Evolutionary conservation across 2,113 vertebrate genomes (phyloP), one percentile per base, ranked within the genome.

Genomic region (Zingel zingel): DNA sequence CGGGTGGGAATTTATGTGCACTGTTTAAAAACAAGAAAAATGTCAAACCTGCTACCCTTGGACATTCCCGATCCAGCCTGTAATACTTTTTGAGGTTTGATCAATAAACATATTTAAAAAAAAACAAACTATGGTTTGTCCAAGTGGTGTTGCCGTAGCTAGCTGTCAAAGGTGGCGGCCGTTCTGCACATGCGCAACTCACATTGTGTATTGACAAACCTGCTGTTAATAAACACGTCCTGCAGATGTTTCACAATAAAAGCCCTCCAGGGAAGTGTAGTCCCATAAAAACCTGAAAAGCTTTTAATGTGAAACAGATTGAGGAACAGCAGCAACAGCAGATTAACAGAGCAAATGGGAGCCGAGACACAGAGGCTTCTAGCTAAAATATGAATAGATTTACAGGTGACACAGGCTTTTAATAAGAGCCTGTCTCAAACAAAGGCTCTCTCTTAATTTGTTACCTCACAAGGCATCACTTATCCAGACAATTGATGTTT

Each of bases 271-370:
- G 79, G 64, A 78, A 45, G 68, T 45, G 54, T 27, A 43, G 16
- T 72, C 71, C 57, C 65, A 71, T 88, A 78, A 88, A 85, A 70
- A 85, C 62, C 62, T 62, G 59, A 65, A 71, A 74, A 69, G 74
- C 61, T 70, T 77, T 85, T 76, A 79, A 82, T 76, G 71, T 79
- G 79, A 63, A 85, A 80, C 79, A 84, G 77, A 81, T 65, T 73
- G 80, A 86, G 57, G 59, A 81, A 64, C 76, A 71, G 82, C 82
- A 67, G 71, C 13, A 45, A 30, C 59, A 39, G 63, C 53, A 66
- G 61, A 65, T 74, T 74, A 57, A 72, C 39, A 36, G 39, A 58
- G 69, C 50, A 70, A 81, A 61, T 18, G 33, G 69, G 19, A 64
- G 54, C n/a, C 12, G 18, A 47, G 9, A 43, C 11, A 30, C 73